phyloP scores from a whole-genome alignment of 1,140 invertebrate species.

The Heterodera carotae region DNA sequence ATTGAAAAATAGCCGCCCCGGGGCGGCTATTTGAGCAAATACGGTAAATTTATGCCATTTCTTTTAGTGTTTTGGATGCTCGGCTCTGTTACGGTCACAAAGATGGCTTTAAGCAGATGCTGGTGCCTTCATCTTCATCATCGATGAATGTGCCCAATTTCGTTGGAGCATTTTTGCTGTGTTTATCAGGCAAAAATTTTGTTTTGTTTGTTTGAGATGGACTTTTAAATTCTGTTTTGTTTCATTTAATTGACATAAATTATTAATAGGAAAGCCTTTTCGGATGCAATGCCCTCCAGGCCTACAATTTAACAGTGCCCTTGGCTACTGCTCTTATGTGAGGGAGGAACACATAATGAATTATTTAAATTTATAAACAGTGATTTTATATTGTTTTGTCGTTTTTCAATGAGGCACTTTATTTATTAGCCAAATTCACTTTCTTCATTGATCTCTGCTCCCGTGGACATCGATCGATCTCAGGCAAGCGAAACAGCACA shows the following conservation, averaged over 20 bases:
- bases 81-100: slow-evolving; percentile 38
- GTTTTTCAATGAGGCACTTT: no score
- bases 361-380: neutral
- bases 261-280: slow-evolving; percentile 28
- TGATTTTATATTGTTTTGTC: neutral
- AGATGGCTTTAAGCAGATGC: slow-evolving; percentile 43
- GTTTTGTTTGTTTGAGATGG: neutral
- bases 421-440: neutral
- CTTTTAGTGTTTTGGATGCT: slow-evolving; percentile 21
- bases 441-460: neutral
- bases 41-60: neutral
- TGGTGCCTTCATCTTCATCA: neutral
- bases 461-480: neutral
- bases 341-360: neutral
- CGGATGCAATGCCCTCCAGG: slow-evolving; percentile 34
- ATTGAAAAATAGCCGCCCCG: no score
- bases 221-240: neutral
- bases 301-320: slow-evolving; percentile 37
- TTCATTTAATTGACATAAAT: slow-evolving; percentile 12
- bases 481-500: slow-evolving; percentile 4
- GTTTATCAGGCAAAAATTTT: slow-evolving; percentile 39
- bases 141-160: neutral
- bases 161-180: slow-evolving; percentile 43
- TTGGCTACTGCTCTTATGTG: slow-evolving; percentile 52
- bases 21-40: no score